Evolutionary conservation across 2,797 vertebrate species (phyloP).

Genomic region (Poecilia gillii): DNA sequence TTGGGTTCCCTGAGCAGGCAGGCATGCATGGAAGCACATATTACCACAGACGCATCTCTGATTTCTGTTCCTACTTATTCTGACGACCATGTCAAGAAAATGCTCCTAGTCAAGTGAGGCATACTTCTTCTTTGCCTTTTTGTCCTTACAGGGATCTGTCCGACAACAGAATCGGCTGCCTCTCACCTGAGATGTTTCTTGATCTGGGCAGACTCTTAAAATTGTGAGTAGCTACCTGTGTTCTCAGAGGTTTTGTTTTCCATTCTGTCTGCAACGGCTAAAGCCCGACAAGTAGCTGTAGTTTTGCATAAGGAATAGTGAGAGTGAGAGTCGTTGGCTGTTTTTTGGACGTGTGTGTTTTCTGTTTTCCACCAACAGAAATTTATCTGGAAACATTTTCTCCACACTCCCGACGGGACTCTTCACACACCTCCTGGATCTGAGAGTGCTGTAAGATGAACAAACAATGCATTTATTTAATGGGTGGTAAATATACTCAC

Average conservation of each 20-base stretch:
- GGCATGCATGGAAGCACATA: slow-evolving; percentile 8
- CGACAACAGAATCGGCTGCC: slow-evolving; percentile 93
- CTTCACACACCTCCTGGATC: slow-evolving; percentile 85
- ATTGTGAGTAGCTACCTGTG: slow-evolving; percentile 83
- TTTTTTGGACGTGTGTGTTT: slow-evolving; percentile 24
- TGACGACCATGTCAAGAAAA: not conserved
- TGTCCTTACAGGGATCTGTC: slow-evolving; percentile 87
- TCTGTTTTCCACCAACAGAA: slow-evolving; percentile 73
- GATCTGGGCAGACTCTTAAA: slow-evolving; percentile 88
- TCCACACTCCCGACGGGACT: slow-evolving; percentile 87
- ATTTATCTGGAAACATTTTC: slow-evolving; percentile 93
- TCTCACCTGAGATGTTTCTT: slow-evolving; percentile 88
- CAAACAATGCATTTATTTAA: not conserved
- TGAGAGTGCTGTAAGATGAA: slow-evolving; percentile 87
- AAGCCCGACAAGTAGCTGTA: not conserved
- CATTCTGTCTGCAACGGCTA: not conserved
- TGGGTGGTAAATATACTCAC: not conserved
- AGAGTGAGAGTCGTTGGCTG: slow-evolving; percentile 14
- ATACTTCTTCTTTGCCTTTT: slow-evolving; percentile 11
- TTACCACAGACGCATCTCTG: slow-evolving; percentile 6
- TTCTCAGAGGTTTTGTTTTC: not conserved
- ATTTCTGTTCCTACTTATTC: slow-evolving; percentile 3
- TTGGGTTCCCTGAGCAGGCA: slow-evolving; percentile 19
- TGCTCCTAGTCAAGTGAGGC: not conserved
- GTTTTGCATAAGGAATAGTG: not conserved